Evolutionary conservation across 2,797 vertebrate genomes (phyloP), one percentile per base, ranked within the genome.

Genomic region (Spinus pinus): DNA sequence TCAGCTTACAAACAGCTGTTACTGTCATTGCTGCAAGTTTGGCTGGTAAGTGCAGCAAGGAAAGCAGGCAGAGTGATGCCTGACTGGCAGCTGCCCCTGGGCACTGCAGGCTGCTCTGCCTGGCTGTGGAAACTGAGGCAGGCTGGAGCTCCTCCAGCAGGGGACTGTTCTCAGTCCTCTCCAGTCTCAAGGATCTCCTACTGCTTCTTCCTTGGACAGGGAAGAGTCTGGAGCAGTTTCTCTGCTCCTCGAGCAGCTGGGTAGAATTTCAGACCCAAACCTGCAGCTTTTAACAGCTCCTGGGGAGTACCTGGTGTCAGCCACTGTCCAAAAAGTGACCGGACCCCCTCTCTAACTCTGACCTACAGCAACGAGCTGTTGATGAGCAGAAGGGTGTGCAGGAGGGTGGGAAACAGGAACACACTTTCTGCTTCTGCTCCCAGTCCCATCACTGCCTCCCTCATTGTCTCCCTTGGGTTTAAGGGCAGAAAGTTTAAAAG

Each of bases 1-100:
- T 81, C 95, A 93, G 75, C 49, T 73, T 86, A 30, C 69, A 74
- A 93, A 50, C 96, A 94, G 89, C 90, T 93, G 93, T 27, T 67
- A 2, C 54, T 33, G 24, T 20, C 67, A 8, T 4, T 64, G 60
- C 92, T 78, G 67, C 4, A 10, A 74, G 77, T 31, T 39, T 88
- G 88, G 75, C 58, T 44, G 19, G 5, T 9, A 4, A 65, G 31
- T 15, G 86, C 85, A 70, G 70, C 51, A 24, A 28, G 39, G 73
- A 62, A 14, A 22, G 9, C 41, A 39, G 62, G 77, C 51, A 49
- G 75, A 31, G 62, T 5, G 51, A 56, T 65, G 50, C 75, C 50
- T 35, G 1, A 19, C 0, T 3, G 85, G 81, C 51, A 53, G 54
- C 10, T 64, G 67, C 46, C 4, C 50, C 83, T 70, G 2, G 1